Evolutionary conservation across 2,113 vertebrate species (phyloP).

Genomic region (Gadus macrocephalus): DNA sequence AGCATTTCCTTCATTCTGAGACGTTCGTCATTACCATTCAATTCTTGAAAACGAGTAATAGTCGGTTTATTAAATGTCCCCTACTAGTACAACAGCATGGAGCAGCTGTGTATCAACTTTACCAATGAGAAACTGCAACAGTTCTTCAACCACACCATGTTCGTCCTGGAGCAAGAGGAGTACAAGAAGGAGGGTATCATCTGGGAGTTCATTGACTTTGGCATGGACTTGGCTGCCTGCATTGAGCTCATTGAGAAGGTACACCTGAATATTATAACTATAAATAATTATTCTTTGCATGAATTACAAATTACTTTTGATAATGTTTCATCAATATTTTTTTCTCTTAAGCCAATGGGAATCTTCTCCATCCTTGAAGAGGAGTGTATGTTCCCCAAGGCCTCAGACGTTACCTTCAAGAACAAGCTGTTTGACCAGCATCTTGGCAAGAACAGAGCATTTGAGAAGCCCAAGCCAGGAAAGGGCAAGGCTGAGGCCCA

Average conservation of each 20-base stretch:
- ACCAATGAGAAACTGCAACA: conserved; percentile 84
- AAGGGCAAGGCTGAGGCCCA: conserved; percentile 75
- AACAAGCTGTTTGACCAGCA: too few species aligned
- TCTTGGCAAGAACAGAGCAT: neutral
- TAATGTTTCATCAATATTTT: too few species aligned
- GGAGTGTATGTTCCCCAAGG: too few species aligned
- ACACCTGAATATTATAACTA: conserved; percentile 6
- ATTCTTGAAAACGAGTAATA: too few species aligned
- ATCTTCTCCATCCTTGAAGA: conserved; percentile 38
- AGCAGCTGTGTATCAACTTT: conserved; percentile 79
- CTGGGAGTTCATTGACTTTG: conserved; percentile 75
- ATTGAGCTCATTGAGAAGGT: conserved; percentile 89
- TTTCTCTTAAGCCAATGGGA: conserved; percentile 30
- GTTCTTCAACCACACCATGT: conserved; percentile 81
- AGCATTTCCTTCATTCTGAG: too few species aligned
- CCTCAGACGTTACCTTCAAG: too few species aligned
- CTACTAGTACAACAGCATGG: conserved; percentile 42
- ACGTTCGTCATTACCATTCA: too few species aligned
- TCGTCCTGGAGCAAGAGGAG: conserved; percentile 84
- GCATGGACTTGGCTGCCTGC: conserved; percentile 86
- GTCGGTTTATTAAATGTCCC: too few species aligned
- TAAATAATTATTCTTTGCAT: neutral
- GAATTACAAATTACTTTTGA: too few species aligned
- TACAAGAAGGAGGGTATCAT: conserved; percentile 74
- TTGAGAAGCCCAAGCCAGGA: conserved; percentile 73